Base-by-base conservation (phyloP, 2,888 invertebrate species). In the Pachliopta kotzebuea region DNA sequence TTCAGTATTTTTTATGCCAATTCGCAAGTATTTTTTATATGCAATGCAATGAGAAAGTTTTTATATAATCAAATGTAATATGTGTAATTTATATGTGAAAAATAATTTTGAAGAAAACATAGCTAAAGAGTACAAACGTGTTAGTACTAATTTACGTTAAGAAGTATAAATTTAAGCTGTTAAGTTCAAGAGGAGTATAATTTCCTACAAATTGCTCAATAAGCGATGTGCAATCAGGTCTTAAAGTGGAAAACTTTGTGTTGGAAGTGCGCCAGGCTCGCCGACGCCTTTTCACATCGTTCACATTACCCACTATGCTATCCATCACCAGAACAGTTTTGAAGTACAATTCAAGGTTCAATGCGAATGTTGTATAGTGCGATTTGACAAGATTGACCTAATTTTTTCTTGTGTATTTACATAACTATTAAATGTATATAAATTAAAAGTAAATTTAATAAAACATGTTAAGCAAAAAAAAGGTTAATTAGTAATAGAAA, bases 181-280 rank as follows among this genome's bases (percentile, higher is more conserved):
- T 57, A 49, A 57, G 57, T 57, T 49, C 52, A 53, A 50, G 29
- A 7, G 57, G 54, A 53, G 57, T 45, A 61, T 65, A 65, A 65
- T 61, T 65, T 65, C 29, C 57, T 31, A 58, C 65, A 58, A 65
- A 65, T 65, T 65, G 65, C 65, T 65, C 65, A 61, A 65, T 65
- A 54, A 57, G 49, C 71, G 70, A 71, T 73, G 74, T 74, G 77
- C 78, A 77, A 79, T 81, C 78, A 76, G 80, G 81, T 81, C 77
- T 80, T 75, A 76, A 80, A 82, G 78, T 78, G 81, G 78, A 78
- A 82, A 82, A 83, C 75, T 83, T 82, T 76, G 70, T 63, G 68
- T 74, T 86, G 86, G 78, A 74, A 71, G 70, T 56, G 63, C 69
- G 84, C 85, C 83, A 85, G 78, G 72, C 73, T 66, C 68, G 68